Percentiles rank a stretch among this genome's conserved stretches.
Conservation (phyloP, 2,888 invertebrate genomes). For the Osedax fenrisi region DNA sequence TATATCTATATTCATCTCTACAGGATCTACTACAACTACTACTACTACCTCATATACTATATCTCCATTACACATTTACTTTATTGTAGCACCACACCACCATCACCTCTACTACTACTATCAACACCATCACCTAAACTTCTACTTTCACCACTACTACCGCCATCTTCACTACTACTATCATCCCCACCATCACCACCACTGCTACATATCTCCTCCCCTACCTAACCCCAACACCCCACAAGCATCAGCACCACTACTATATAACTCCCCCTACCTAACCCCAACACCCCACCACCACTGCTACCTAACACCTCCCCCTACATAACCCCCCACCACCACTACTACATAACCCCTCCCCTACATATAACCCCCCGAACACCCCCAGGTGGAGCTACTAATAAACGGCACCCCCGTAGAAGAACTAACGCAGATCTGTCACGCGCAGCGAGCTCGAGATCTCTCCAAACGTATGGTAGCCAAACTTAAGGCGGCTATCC, state of each 20-base stretch:
- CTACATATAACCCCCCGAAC: background rate
- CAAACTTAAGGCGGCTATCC: slow-evolving; percentile 71
- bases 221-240: no score
- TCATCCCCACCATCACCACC: no score
- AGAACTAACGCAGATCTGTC: slow-evolving; percentile 72
- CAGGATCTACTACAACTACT: no score
- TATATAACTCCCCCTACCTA: background rate
- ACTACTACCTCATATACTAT: no score
- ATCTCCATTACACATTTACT: no score
- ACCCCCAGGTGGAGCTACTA: slow-evolving; percentile 60
- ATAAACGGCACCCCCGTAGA: slow-evolving; percentile 71
- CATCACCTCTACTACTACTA: no score
- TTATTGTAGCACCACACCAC: no score
- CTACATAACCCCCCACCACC: background rate
- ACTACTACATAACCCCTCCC: background rate
- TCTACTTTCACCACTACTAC: no score
- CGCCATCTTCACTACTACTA: no score
- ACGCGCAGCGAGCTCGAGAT: slow-evolving; percentile 55
- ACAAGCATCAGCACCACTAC: background rate
- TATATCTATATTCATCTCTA: no score
- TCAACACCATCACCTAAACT: no score
- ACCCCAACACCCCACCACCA: background rate
- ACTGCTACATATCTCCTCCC: no score
- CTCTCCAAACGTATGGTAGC: slow-evolving; percentile 55
- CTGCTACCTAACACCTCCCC: background rate